phyloP scores from a whole-genome alignment of 2,888 invertebrate species.

The Epinotia brunnichana region DNA sequence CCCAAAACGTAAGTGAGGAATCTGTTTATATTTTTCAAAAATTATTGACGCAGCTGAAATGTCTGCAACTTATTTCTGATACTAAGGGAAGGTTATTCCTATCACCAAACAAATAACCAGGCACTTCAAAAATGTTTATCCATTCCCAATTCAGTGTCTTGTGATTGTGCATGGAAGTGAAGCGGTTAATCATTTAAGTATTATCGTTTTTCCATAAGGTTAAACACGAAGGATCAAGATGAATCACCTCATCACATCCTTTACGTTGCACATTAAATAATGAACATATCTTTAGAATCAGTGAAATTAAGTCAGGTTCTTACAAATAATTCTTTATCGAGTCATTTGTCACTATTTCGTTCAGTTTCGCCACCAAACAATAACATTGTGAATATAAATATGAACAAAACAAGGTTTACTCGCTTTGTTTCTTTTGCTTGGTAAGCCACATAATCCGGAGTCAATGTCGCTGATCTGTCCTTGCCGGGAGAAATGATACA shows the following conservation, averaged over 20 bases:
- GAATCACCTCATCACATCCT: background rate
- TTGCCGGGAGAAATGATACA: conserved; percentile 16
- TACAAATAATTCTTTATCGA: background rate
- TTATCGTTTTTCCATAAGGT: background rate
- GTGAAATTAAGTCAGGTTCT: background rate
- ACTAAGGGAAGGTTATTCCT: too few species aligned
- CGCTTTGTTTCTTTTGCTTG: conserved; percentile 13
- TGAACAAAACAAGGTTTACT: conserved; percentile 6
- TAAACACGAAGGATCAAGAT: background rate
- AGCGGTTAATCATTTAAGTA: background rate
- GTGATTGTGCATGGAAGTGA: too few species aligned
- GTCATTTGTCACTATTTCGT: background rate
- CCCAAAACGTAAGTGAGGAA: too few species aligned
- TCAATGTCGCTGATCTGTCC: conserved; percentile 28
- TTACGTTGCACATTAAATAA: conserved; percentile 1
- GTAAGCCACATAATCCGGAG: conserved; percentile 25
- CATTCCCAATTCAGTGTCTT: too few species aligned
- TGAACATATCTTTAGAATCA: background rate
- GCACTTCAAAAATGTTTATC: too few species aligned
- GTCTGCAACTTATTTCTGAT: too few species aligned
- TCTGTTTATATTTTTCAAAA: too few species aligned
- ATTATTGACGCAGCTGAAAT: too few species aligned
- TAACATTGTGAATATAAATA: conserved; percentile 13
- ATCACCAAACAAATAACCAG: too few species aligned
- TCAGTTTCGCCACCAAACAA: conserved; percentile 11